Base-by-base conservation (phyloP, 2,113 vertebrate genomes). In the Erinaceus europaeus region DNA sequence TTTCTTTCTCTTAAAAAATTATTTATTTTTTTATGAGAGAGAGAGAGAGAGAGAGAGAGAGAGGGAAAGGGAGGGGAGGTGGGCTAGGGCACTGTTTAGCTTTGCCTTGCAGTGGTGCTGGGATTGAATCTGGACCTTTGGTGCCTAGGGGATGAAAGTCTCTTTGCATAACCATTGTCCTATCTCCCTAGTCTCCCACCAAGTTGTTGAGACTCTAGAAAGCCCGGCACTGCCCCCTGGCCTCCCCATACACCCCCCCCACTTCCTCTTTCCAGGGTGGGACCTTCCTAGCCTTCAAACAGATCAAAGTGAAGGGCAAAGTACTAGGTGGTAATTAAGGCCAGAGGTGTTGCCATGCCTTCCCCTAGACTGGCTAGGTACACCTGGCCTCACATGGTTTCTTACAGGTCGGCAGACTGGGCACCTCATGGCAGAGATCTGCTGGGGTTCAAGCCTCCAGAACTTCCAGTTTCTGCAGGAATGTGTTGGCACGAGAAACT, bases 361-460 rank as follows among this genome's bases (percentile, higher is more conserved):
- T n/a, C n/a, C n/a, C n/a, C 67, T 65, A 52, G 90, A 88, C 82
- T 82, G 92, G 74, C 32, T 68, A 87, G 87, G 84, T 76, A 93
- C 95, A 82, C 89, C 69, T 90, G 61, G 90, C 64, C 88, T 96
- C 91, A 81, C 76, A 48, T 92, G 93, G 78, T 53, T 84, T 93
- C 81, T 52, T 76, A 74, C 89, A 94, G 93, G 76, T 92, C 34
- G n/a, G 46, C 67, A 75, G 74, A 53, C 85, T 86, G 69, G 34
- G 62, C 86, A n/a, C n/a, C 77, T 71, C 84, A 64, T 11, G 55
- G 90, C 81, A 89, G 91, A 93, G 71, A 72, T 52, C 4, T 81
- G 86, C 87, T 95, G 77, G 83, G 86, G 93, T 91, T 93, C 93
- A 94, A 93, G 94, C 73, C 72, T 84, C 93, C 68, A 57, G 90